Base-by-base conservation (phyloP, 1,140 invertebrate genomes). In the Caerostris extrusa region DNA sequence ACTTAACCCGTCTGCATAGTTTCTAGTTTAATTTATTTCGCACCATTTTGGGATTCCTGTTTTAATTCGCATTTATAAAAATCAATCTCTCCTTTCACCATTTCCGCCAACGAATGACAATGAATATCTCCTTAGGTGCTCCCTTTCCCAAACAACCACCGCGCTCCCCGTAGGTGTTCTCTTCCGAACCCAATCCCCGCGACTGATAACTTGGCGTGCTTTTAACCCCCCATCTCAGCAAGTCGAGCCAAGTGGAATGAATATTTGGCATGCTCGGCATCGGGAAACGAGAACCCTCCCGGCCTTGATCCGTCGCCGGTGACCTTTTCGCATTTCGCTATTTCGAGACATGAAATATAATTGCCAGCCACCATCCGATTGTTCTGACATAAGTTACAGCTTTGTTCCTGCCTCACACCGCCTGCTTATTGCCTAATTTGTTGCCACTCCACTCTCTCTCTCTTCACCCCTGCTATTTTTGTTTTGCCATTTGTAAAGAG, bases 231-330 rank as follows among this genome's bases (percentile, higher is more conserved):
- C 82, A n/a, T 53, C 14, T 7, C 14, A 83, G 82, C 55, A 19
- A 58, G 56, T 57, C 50, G 85, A 64, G 87, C 87, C 87, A 90
- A 90, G 87, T 90, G 61, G 67, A 69, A 90, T 90, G 60, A 90
- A 90, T 58, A 90, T 90, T 90, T 90, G 87, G 87, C 87, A 90
- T 90, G 34, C 87, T 56, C 50, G 55, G 53, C n/a, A 8, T 53
- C 64, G 50, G 50, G 53, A 89, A 87, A 61, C 61, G 57, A 57
- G 14, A 64, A 55, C 17, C 34, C 6, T 67, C 64, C 7, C 55
- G 87, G 61, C 87, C 87, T 90, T 90, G 87, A 90, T 90, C 87
- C 71, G 71, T 90, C 17, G 67, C 64, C 7, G 10, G 34, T 69
- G 53, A 67, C 87, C 67, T 56, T 90, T 90, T 55, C 71, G 87